Conservation (phyloP, 1,140 invertebrate genomes). For the Drosophila burlai region DNA sequence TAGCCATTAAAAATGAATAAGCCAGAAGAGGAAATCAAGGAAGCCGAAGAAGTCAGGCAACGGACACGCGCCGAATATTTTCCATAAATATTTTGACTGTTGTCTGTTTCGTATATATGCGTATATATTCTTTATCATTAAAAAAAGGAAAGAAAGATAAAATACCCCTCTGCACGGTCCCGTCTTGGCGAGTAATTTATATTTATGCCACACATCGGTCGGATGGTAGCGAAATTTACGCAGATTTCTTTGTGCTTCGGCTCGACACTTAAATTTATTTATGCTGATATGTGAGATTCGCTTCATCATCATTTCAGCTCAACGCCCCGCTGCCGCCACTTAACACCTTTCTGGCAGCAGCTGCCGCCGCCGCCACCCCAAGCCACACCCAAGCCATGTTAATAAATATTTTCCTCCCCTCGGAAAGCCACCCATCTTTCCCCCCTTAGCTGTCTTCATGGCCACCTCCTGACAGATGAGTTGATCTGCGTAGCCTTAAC, state of each 20-base stretch:
- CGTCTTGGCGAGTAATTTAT: constrained; percentile 49
- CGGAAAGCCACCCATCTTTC: neutral
- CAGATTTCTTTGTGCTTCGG: constrained; percentile 64
- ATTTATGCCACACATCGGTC: constrained; percentile 47
- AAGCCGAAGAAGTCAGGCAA: constrained; percentile 18
- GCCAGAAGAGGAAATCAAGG: neutral
- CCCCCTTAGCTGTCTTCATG: neutral
- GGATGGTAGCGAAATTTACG: constrained; percentile 68
- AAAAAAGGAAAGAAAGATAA: constrained; percentile 10
- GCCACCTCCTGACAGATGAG: constrained; percentile 49
- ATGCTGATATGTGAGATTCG: constrained; percentile 64
- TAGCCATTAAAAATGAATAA: constrained; percentile 68
- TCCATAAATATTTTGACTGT: constrained; percentile 60
- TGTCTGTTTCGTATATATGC: neutral
- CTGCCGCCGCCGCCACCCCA: constrained; percentile 8
- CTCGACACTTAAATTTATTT: constrained; percentile 58
- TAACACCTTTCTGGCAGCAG: constrained; percentile 52
- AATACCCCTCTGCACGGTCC: neutral
- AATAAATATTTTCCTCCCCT: constrained; percentile 58
- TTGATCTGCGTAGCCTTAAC: constrained; percentile 57
- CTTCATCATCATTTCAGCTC: constrained; percentile 79
- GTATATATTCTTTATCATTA: constrained; percentile 40
- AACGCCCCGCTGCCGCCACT: constrained; percentile 20
- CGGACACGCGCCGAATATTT: constrained; percentile 57
- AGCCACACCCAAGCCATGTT: constrained; percentile 61